Evolutionary conservation across 2,888 invertebrate genomes (phyloP).

Genomic region (Drosophila greeni): DNA sequence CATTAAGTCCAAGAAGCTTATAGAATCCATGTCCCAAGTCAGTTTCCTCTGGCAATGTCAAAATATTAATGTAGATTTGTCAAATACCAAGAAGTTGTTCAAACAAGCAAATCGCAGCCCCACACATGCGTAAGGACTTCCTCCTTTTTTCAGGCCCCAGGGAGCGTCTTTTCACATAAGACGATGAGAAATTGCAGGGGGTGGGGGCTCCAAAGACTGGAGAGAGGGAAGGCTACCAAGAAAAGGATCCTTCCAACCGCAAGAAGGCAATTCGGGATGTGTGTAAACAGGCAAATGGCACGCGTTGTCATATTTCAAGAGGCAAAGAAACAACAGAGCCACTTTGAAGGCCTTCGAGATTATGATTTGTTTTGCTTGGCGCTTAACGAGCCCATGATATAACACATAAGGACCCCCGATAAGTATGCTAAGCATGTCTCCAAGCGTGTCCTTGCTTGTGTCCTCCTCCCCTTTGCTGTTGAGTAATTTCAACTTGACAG

Average conservation of each 20-base stretch:
- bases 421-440: conserved; percentile 67
- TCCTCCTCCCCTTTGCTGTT: background rate
- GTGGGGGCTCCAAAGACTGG: background rate
- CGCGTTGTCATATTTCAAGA: conserved; percentile 61
- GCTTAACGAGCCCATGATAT: conserved; percentile 73
- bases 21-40: background rate
- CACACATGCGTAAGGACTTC: conserved; percentile 33
- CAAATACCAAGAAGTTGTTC: conserved; percentile 30
- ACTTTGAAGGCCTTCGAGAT: conserved; percentile 63
- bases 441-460: conserved; percentile 15
- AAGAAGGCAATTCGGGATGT: conserved; percentile 34
- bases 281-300: conserved; percentile 69
- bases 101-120: conserved; percentile 41
- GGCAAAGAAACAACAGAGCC: conserved; percentile 17
- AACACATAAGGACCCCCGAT: conserved; percentile 38
- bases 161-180: conserved; percentile 27
- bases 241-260: conserved; percentile 38
- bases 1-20: background rate
- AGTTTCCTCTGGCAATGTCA: background rate
- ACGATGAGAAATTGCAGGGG: conserved; percentile 23
- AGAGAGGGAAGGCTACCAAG: conserved; percentile 4
- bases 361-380: conserved; percentile 73
- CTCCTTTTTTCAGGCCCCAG: conserved; percentile 27
- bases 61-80: conserved; percentile 34
- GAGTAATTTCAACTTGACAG: conserved; percentile 67